These are phyloP conservation scores for Thripadectes ignobilis DNA, from an alignment of 2,797 vertebrate genomes.

Conservation along the genomic window DNA sequence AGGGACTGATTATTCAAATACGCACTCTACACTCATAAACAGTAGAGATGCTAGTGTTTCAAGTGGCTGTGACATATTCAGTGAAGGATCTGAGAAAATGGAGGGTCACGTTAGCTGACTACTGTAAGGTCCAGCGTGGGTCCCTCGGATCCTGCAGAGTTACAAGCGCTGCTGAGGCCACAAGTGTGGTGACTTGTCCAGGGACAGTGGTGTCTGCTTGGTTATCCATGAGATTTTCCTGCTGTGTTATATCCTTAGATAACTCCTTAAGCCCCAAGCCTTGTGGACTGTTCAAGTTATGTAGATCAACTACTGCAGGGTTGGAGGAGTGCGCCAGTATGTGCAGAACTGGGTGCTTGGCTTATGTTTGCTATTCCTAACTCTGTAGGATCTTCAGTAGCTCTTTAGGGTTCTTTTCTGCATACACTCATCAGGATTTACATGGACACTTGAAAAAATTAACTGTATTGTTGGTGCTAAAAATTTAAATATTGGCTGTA, in stretches of 20 bases:
- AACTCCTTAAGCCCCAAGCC: background rate
- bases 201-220: background rate
- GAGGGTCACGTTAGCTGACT: rapidly evolving
- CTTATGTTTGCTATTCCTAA: rapidly evolving
- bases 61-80: background rate
- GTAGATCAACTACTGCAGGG: background rate
- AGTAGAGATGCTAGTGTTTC: background rate
- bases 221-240: background rate
- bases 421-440: background rate
- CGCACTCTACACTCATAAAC: background rate
- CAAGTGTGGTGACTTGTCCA: background rate
- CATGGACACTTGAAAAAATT: background rate
- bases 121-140: background rate
- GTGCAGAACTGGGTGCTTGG: background rate
- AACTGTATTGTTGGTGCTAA: background rate
- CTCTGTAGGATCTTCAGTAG: background rate
- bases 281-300: background rate
- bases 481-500: background rate
- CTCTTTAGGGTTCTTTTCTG: background rate
- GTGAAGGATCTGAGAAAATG: background rate
- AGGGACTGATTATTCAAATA: background rate
- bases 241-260: background rate
- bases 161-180: background rate
- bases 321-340: background rate
- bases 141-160: background rate